phyloP scores from a whole-genome alignment of 2,888 invertebrate genomes.

The Perizoma flavofasciatum region DNA sequence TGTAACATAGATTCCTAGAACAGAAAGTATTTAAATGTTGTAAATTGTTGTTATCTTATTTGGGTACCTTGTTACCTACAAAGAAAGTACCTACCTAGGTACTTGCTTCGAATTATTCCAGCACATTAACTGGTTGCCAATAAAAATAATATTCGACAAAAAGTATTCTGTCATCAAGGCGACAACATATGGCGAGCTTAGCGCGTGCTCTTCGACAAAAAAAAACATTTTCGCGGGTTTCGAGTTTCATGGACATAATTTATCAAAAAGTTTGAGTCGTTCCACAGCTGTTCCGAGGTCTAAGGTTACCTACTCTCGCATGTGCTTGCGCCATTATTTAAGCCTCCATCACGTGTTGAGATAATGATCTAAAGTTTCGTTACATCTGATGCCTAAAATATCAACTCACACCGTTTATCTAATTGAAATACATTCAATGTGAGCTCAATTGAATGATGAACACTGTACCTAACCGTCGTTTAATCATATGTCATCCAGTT shows the following conservation, averaged over 20 bases:
- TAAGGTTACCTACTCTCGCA: conserved; percentile 71
- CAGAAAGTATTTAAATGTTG: too few species aligned
- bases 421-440: conserved; percentile 28
- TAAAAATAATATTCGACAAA: conserved; percentile 36
- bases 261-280: conserved; percentile 59
- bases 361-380: conserved; percentile 23
- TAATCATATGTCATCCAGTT: conserved; percentile 9
- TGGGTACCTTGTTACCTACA: too few species aligned
- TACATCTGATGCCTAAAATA: conserved; percentile 11
- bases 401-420: conserved; percentile 25
- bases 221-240: conserved; percentile 71
- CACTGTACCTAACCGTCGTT: conserved; percentile 15
- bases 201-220: conserved; percentile 74
- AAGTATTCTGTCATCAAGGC: conserved; percentile 51
- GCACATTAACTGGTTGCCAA: conserved; percentile 31
- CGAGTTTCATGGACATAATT: conserved; percentile 66
- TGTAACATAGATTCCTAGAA: too few species aligned
- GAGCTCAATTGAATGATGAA: conserved; percentile 31
- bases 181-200: conserved; percentile 73
- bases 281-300: conserved; percentile 69
- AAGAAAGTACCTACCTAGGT: too few species aligned
- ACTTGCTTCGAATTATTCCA: neutral
- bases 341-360: conserved; percentile 17
- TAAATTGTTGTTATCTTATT: too few species aligned
- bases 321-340: conserved; percentile 43